phyloP scores from a whole-genome alignment of 2,888 invertebrate genomes.

The Andrena bicolor region DNA sequence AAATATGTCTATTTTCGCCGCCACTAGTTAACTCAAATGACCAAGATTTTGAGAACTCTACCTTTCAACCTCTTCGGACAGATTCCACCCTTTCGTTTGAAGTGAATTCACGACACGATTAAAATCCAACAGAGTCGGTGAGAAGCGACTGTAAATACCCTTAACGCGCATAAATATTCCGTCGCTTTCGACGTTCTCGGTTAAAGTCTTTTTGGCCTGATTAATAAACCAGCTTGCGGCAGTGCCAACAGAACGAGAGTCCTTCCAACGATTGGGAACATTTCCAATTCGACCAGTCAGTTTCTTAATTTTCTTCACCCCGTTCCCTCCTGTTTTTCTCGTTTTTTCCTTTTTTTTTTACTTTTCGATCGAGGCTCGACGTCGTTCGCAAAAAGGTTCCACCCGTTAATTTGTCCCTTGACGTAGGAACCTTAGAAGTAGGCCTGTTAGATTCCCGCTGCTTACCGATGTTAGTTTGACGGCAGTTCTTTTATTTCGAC shows the following conservation, averaged over 20 bases:
- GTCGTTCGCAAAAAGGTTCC: slow-evolving; percentile 28
- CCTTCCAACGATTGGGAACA: slow-evolving; percentile 38
- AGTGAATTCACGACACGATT: background rate
- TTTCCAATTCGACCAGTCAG: slow-evolving; percentile 38
- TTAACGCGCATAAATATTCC: background rate
- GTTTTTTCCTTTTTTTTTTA: slow-evolving; percentile 7
- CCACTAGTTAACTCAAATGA: background rate
- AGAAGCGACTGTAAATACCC: background rate
- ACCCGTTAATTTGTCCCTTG: slow-evolving; percentile 25
- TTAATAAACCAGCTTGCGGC: slow-evolving; percentile 11
- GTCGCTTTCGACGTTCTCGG: background rate
- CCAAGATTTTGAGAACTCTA: background rate
- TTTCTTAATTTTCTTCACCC: slow-evolving; percentile 13
- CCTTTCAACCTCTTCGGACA: background rate
- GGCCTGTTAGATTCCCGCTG: slow-evolving; percentile 25
- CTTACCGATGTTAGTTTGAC: background rate
- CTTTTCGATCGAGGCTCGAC: slow-evolving; percentile 19
- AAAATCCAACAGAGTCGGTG: background rate
- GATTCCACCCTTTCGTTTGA: background rate
- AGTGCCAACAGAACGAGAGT: slow-evolving; percentile 38
- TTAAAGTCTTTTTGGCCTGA: slow-evolving; percentile 40
- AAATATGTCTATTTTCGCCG: too few species aligned
- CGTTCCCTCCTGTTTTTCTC: background rate
- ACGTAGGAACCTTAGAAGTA: slow-evolving; percentile 37
- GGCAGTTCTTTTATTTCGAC: background rate